Percentiles rank a stretch among this genome's conserved stretches.
Conservation (phyloP, 2,888 invertebrate species). For the Pachymerium ferrugineum region DNA sequence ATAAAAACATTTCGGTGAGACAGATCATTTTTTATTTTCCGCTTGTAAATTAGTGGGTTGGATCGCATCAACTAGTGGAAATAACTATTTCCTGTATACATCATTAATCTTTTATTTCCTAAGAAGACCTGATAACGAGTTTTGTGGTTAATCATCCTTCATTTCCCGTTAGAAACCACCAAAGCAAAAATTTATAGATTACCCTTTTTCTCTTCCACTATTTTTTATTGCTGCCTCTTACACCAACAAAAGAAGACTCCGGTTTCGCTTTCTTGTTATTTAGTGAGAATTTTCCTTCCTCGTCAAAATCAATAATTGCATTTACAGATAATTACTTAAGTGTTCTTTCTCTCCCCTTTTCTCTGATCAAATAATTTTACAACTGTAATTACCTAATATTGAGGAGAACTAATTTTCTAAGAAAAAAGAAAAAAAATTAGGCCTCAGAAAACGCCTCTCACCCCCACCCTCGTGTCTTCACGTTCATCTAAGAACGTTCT, state of each 20-base stretch:
- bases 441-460: too few relatives aligned
- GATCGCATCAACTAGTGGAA: too few relatives aligned
- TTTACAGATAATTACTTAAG: slow-evolving; percentile 21
- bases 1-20: too few relatives aligned
- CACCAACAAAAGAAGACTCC: background rate
- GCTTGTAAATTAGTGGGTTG: too few relatives aligned
- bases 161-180: background rate
- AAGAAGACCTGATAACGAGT: background rate
- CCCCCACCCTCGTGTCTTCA: too few relatives aligned
- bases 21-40: too few relatives aligned
- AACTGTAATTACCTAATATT: background rate
- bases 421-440: too few relatives aligned
- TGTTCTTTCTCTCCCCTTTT: background rate
- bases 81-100: background rate
- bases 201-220: background rate
- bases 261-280: background rate
- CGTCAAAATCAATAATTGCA: slow-evolving; percentile 18
- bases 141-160: background rate
- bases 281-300: background rate
- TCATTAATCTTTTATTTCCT: background rate
- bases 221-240: background rate
- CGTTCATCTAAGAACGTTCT: too few relatives aligned
- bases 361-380: slow-evolving; percentile 14
- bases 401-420: too few relatives aligned
- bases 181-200: background rate